Conservation (phyloP, 2,797 vertebrate genomes). For the Jordanella pulchra region DNA sequence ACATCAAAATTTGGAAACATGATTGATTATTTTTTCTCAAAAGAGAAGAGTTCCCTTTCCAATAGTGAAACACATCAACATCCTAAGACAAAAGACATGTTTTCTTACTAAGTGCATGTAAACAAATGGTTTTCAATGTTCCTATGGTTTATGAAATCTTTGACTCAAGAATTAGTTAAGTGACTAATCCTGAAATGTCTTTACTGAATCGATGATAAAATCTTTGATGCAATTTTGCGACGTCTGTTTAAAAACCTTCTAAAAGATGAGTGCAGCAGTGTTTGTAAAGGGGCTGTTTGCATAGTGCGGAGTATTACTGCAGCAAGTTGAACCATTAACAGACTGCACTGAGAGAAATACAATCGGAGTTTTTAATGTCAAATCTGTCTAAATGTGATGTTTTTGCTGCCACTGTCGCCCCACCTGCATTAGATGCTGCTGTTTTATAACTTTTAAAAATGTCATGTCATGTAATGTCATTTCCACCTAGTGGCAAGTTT, state of each 20-base stretch:
- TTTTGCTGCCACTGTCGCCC: neutral
- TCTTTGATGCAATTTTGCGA: neutral
- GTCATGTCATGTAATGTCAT: neutral
- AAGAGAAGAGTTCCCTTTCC: no score
- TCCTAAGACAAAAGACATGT: neutral
- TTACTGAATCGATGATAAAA: neutral
- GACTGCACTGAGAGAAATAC: neutral
- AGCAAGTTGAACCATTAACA: conserved; percentile 2
- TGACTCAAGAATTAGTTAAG: neutral
- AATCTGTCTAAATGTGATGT: neutral
- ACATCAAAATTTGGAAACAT: no score
- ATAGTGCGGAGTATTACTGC: neutral
- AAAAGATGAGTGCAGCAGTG: neutral
- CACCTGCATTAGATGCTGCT: neutral
- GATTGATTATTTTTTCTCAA: no score
- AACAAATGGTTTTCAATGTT: neutral
- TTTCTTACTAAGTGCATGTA: neutral
- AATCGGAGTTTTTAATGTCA: neutral
- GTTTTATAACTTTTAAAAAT: neutral
- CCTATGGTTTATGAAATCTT: neutral
- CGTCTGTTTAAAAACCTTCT: neutral
- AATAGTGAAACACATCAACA: no score
- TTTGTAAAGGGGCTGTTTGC: neutral
- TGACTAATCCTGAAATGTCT: neutral
- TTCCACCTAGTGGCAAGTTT: neutral